Conservation (phyloP, 2,888 invertebrate genomes). For the Pardosa pseudoannulata region DNA sequence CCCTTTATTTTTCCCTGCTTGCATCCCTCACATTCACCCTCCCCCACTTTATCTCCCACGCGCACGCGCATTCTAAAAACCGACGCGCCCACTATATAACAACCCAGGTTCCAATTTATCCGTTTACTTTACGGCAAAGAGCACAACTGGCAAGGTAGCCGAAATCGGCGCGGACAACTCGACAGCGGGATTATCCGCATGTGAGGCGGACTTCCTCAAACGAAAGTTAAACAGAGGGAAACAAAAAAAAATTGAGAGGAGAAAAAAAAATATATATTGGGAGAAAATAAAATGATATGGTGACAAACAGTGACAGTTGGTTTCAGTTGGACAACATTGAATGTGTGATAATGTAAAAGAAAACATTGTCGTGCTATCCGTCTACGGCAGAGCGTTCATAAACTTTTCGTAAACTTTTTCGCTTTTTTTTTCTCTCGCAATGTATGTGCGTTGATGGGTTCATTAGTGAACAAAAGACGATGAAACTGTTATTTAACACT, state of each 20-base stretch:
- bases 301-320: background rate
- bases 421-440: no score
- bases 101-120: constrained; percentile 54
- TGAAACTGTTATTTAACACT: constrained; percentile 16
- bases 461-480: constrained; percentile 27
- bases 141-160: constrained; percentile 30
- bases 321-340: background rate
- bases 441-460: constrained; percentile 27
- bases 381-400: no score
- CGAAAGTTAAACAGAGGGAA: background rate
- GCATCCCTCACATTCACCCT: background rate
- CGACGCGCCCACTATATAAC: constrained; percentile 69
- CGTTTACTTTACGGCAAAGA: constrained; percentile 58
- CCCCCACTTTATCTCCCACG: background rate
- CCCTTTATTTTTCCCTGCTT: background rate
- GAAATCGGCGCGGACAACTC: background rate
- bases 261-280: no score
- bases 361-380: no score
- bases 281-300: no score
- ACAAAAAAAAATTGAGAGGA: no score
- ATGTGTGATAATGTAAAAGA: background rate
- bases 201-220: background rate
- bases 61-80: constrained; percentile 50
- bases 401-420: no score
- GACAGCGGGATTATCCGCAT: constrained; percentile 11